Base-by-base conservation (phyloP, 2,888 invertebrate species). In the Melieria crassipennis region DNA sequence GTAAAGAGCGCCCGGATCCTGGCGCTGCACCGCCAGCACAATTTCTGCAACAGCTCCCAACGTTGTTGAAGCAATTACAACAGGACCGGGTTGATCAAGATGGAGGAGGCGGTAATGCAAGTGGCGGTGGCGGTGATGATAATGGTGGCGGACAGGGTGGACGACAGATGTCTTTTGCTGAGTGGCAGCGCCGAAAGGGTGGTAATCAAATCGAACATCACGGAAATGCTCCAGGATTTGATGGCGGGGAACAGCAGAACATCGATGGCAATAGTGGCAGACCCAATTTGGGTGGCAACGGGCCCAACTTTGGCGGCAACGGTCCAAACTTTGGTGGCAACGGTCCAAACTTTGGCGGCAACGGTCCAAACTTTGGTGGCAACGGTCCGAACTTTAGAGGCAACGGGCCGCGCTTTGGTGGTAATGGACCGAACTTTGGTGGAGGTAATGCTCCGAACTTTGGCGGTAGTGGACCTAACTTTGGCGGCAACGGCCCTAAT, bases 101-200 rank as follows among this genome's bases (percentile, higher is more conserved):
- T 7, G 48, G 6, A 42, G n/a, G 7, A 16, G 45, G 47, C 57
- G 30, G 50, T n/a, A 48, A 47, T 55, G 42, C 10, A 43, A 16
- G 45, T 6, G 47, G 13, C 13, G 6, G 7, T 45, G 45, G 13
- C 50, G 48, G 6, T 5, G 50, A 72, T 46, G 7, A 46, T 5
- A 52, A 55, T 5, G 65, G 74, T 45, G 58, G 72, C 7, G 65
- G 48, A 1, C 71, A 69, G 5, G 76, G 79, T 1, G 75, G 74
- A n/a, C 75, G 74, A 3, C 70, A 75, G 0, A 4, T 80, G 65
- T 81, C 81, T 7, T 82, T 80, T 75, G 77, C 79, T 42, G 82
- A 83, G 71, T 81, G 82, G 83, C 80, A 82, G 66, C 78, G 78
- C n/a, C 77, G 75, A 45, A 81, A 81, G 65, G 65, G 11, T 16